Evolutionary conservation across 2,797 vertebrate genomes (phyloP), one percentile per base, ranked within the genome.

Genomic region (Erethizon dorsatum): DNA sequence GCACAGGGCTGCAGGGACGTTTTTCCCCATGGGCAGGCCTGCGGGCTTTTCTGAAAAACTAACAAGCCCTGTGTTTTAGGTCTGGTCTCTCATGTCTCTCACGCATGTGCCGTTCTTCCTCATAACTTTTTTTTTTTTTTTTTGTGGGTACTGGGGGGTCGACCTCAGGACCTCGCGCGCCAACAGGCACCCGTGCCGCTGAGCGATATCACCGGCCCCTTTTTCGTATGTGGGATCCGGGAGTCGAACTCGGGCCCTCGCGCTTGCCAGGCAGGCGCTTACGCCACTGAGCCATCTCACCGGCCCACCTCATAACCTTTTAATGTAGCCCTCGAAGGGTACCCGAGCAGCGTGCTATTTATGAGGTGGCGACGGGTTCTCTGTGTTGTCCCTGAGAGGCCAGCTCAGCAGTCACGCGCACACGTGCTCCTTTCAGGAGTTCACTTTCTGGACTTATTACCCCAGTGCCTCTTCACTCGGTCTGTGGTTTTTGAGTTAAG

Each of bases 391-490:
- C 17, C 28, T 3, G 4, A 20, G 47, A 71, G 12, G 45, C 28
- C 13, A 37, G 37, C 61, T 56, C 2, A 57, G 59, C 78, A 67
- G 83, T 69, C 3, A 11, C 6, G 10, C 17, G 56, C 6, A 2
- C 52, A 59, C 3, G 13, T 24, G 13, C 28, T 59, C 54, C n/a
- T 2, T 5, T 61, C 15, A 47, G 13, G 12, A 61, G 59, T 10
- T 2, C 2, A 61, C 10, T 75, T 50, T 50, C 50, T 15, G 45
- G 41, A 31, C 89, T 90, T 54, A 5, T 24, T 18, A 33, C 67
- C n/a, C 18, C 0, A 7, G 52, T 2, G 0, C n/a, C 24, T 3
- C 2, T 15, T 56, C 4, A 2, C 31, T 33, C 22, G 59, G 6
- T 22, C n/a, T 80, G 65, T 20, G 33, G 37, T 47, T 82, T 69